A percentile compares a stretch with the other conserved stretches of the same genome.
Evolutionary conservation across 2,888 invertebrate genomes (phyloP).

Genomic region (Terebella lapidaria): DNA sequence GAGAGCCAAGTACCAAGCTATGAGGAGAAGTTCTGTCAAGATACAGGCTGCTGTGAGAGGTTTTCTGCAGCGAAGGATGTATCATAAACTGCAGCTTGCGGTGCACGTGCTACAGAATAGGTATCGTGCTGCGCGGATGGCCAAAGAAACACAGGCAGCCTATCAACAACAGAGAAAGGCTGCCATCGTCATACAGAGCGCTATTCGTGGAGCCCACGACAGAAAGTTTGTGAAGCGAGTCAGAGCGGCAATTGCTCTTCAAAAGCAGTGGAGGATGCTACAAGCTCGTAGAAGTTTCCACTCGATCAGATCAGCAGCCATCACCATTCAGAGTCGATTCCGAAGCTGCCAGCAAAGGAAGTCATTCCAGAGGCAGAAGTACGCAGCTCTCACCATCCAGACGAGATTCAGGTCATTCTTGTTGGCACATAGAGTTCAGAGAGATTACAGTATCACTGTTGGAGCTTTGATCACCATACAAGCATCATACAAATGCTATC

Average conservation of each 20-base stretch:
- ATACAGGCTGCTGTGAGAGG: background rate
- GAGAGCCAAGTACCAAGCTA: background rate
- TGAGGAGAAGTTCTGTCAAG: constrained; percentile 1
- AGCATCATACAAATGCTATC: background rate
- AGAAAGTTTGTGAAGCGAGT: background rate
- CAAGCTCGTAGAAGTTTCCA: background rate
- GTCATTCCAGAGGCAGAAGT: background rate
- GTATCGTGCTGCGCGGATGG: background rate
- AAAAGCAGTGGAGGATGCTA: constrained; percentile 8
- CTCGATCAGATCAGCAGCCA: background rate
- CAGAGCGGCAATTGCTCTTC: background rate
- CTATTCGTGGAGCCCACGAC: background rate
- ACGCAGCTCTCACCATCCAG: background rate
- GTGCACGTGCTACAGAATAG: background rate
- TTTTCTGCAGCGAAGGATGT: background rate
- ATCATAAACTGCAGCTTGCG: background rate
- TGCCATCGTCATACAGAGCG: background rate
- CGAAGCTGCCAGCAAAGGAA: background rate
- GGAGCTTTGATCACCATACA: background rate
- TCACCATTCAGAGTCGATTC: background rate
- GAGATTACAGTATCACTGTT: background rate
- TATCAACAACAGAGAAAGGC: background rate
- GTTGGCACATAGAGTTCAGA: background rate
- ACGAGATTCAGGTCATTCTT: background rate
- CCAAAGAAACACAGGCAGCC: background rate